phyloP scores from a whole-genome alignment of 2,888 invertebrate genomes.

The Eledona agricola region DNA sequence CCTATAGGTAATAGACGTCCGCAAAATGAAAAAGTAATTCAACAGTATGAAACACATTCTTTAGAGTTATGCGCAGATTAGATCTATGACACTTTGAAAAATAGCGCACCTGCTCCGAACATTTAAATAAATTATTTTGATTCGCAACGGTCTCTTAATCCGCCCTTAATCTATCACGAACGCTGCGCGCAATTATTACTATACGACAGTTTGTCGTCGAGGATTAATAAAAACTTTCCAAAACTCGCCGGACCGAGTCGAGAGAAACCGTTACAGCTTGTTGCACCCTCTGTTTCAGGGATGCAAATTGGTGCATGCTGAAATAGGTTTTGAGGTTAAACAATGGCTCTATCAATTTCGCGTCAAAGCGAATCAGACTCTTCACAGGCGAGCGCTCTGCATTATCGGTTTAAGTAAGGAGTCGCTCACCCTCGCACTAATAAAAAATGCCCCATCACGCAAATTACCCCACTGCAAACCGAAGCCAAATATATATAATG shows the following conservation, averaged over 20 bases:
- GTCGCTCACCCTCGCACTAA: too few species aligned
- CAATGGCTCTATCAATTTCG: conserved; percentile 9
- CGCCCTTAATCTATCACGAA: conserved; percentile 9
- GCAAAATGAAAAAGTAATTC: conserved; percentile 11
- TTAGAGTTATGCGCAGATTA: conserved; percentile 9
- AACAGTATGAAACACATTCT: conserved; percentile 12
- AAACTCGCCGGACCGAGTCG: background rate
- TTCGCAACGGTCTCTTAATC: conserved; percentile 10
- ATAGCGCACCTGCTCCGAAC: conserved; percentile 17
- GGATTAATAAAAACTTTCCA: background rate
- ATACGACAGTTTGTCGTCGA: conserved; percentile 3
- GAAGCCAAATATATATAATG: too few species aligned
- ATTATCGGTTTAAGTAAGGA: too few species aligned
- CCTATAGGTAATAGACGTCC: conserved; percentile 5
- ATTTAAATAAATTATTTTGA: conserved; percentile 21
- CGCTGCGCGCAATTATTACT: conserved; percentile 4
- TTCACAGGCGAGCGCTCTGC: too few species aligned
- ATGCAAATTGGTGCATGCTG: conserved; percentile 6
- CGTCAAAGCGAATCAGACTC: conserved; percentile 9
- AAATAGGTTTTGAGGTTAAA: conserved; percentile 4
- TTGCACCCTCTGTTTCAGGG: background rate
- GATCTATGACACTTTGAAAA: conserved; percentile 16
- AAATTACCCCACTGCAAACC: too few species aligned
- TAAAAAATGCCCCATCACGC: too few species aligned
- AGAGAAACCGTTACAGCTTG: conserved; percentile 5